Conservation (phyloP, 1,140 invertebrate genomes). For the Episyrphus balteatus region DNA sequence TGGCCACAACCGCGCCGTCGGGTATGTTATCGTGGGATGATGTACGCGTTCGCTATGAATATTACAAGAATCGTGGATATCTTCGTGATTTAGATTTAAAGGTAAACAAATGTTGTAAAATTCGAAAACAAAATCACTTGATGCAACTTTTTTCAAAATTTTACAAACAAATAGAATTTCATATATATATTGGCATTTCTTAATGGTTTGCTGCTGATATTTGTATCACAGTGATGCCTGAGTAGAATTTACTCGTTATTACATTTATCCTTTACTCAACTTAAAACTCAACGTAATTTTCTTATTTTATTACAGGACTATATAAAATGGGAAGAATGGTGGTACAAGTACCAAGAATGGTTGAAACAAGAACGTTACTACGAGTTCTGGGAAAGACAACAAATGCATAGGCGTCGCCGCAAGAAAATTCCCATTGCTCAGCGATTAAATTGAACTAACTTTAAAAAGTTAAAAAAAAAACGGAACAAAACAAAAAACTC, state of each 20-base stretch:
- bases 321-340: slow-evolving; percentile 88
- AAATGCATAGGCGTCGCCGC: slow-evolving; percentile 37
- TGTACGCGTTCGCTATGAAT: slow-evolving; percentile 69
- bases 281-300: neutral
- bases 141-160: too few species aligned
- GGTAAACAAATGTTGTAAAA: slow-evolving; percentile 10
- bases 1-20: slow-evolving; percentile 55
- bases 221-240: neutral
- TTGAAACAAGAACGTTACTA: slow-evolving; percentile 71
- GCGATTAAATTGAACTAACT: slow-evolving; percentile 32
- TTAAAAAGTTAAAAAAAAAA: neutral
- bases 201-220: too few species aligned
- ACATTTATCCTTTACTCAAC: neutral
- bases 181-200: too few species aligned
- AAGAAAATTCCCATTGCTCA: slow-evolving; percentile 39
- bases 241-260: neutral
- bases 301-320: slow-evolving; percentile 50
- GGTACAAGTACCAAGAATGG: slow-evolving; percentile 88
- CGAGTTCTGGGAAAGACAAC: slow-evolving; percentile 56
- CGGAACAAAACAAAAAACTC: too few species aligned
- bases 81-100: slow-evolving; percentile 48
- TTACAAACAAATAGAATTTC: too few species aligned
- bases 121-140: too few species aligned
- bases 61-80: slow-evolving; percentile 77
- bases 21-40: slow-evolving; percentile 73